Conservation (phyloP, 2,113 vertebrate species). For the Cyanoliseus patagonus region DNA sequence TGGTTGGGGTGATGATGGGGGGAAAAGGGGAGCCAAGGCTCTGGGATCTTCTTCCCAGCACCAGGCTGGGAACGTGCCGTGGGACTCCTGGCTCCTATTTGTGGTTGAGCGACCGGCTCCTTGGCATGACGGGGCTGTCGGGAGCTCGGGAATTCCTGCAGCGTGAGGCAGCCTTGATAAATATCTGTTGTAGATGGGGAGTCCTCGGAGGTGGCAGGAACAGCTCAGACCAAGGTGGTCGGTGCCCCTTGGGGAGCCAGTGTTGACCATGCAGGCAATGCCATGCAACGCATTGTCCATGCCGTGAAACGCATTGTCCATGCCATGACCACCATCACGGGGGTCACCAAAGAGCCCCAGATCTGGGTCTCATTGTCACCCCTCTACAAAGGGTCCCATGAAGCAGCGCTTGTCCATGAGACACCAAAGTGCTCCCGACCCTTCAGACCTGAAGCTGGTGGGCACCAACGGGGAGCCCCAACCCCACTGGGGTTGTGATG, state of each 20-base stretch:
- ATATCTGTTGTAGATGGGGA: not conserved
- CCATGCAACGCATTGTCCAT: rapidly evolving
- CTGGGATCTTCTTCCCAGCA: not conserved
- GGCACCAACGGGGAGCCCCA: rapidly evolving
- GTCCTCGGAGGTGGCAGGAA: not conserved
- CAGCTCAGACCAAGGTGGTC: rapidly evolving
- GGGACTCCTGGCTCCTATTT: not conserved
- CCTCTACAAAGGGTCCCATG: rapidly evolving
- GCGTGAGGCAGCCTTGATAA: not conserved
- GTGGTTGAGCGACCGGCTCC: not conserved
- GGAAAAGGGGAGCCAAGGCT: not conserved
- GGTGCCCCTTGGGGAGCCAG: not conserved
- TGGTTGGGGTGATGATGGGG: not conserved
- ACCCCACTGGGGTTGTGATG: not conserved
- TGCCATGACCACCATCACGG: not conserved
- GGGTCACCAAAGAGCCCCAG: not conserved
- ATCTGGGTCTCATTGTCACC: rapidly evolving
- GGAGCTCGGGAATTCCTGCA: not conserved
- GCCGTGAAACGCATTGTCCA: rapidly evolving
- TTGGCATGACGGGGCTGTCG: not conserved
- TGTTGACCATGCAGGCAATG: rapidly evolving
- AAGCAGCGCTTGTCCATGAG: rapidly evolving
- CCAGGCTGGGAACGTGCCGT: not conserved
- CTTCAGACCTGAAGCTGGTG: rapidly evolving
- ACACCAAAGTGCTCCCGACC: rapidly evolving